Evolutionary conservation across 2,797 vertebrate species (phyloP), one percentile per base, ranked within the genome.

Genomic region (Remorina albescens): DNA sequence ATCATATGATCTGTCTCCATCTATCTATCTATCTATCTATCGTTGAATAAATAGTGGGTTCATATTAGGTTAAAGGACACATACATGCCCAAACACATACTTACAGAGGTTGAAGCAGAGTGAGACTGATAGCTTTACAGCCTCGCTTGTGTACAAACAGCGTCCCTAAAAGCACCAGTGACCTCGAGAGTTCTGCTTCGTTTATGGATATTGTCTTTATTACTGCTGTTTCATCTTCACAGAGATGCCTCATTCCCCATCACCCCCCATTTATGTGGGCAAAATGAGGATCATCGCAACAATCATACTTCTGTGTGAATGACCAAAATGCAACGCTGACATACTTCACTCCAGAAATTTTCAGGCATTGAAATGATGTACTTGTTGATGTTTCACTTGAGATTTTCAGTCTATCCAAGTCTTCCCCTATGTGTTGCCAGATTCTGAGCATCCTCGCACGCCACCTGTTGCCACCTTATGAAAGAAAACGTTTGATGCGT

Each of bases 121-220:
- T n/a, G 18, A 68, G 25, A 41, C 47, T 80, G 78, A 71, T 75
- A 79, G 72, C 62, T 80, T 67, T 72, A 55, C 75, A 63, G 80
- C 71, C 42, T 53, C 2, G 0, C 74, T 76, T 70, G 51, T 74
- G 74, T 50, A 71, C 74, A 71, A 72, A 71, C 42, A 68, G 62
- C 5, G 2, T 69, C 74, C 71, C 8, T n/a, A n/a, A 13, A 19
- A 78, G 71, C 67, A 16, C 50, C 37, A 13, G 26, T 37, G 63
- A 71, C 76, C 78, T 74, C 18, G 0, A 69, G 54, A 66, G 58
- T 19, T 55, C 26, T 18, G 44, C 4, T 19, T 58, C 41, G 25
- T 66, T 47, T 76, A 70, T 39, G 59, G 51, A 62, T 8, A 0
- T 30, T 59, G 49, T 67, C 53, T 26, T 65, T 63, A 41, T 21